These are phyloP conservation scores for Lamproptera curius DNA, from an alignment of 2,888 invertebrate genomes.

Conservation along the genomic window DNA sequence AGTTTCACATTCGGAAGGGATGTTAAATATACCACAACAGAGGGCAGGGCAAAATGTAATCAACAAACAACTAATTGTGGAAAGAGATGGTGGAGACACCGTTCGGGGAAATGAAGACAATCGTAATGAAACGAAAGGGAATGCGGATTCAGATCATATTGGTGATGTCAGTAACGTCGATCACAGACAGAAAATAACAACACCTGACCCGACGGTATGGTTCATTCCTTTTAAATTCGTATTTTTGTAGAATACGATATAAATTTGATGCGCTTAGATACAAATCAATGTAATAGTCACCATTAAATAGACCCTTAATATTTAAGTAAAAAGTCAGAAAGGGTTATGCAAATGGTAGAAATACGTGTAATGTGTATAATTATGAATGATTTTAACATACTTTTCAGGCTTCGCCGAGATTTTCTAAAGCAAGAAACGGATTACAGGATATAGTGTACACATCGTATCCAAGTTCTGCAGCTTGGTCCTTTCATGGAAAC, in stretches of 20 bases:
- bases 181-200: conserved; percentile 27
- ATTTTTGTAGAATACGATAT: conserved; percentile 12
- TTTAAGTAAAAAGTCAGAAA: too few relatives aligned
- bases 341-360: too few relatives aligned
- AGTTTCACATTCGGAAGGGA: conserved; percentile 47
- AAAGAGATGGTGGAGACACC: conserved; percentile 56
- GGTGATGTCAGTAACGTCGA: conserved; percentile 44
- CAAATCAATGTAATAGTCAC: too few relatives aligned
- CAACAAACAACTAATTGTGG: conserved; percentile 41
- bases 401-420: conserved; percentile 24
- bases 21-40: conserved; percentile 35
- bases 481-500: conserved; percentile 63
- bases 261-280: too few relatives aligned
- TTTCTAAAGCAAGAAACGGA: conserved; percentile 50
- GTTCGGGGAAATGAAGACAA: conserved; percentile 36
- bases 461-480: conserved; percentile 47
- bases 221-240: conserved; percentile 30
- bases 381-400: too few relatives aligned
- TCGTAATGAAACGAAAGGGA: conserved; percentile 28
- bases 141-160: conserved; percentile 34
- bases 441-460: conserved; percentile 61
- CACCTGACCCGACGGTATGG: conserved; percentile 4
- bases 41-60: conserved; percentile 21
- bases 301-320: too few relatives aligned
- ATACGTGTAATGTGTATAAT: too few relatives aligned